Conservation (phyloP, 2,888 invertebrate genomes). For the Drosophila prostipennis region DNA sequence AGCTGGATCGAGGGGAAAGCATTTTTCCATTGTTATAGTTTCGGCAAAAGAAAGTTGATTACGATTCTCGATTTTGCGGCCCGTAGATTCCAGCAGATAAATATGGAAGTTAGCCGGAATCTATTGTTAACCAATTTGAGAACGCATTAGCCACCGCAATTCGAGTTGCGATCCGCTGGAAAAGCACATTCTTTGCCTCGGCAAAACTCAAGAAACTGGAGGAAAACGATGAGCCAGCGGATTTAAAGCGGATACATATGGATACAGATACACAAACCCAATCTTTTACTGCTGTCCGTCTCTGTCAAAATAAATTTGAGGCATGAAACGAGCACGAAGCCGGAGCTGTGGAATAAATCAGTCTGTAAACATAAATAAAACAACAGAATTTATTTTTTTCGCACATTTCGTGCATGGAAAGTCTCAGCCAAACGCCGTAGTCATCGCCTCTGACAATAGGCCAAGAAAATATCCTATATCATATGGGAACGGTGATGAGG, state of each 20-base stretch:
- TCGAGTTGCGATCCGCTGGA: constrained; percentile 3
- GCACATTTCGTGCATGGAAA: constrained; percentile 63
- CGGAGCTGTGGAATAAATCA: constrained; percentile 63
- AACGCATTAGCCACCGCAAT: constrained; percentile 27
- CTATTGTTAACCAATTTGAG: constrained; percentile 43
- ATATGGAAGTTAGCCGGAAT: constrained; percentile 30
- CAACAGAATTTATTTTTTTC: constrained; percentile 59
- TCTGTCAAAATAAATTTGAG: constrained; percentile 75
- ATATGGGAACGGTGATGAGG: neutral
- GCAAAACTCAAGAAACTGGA: constrained; percentile 3
- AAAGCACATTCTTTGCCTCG: constrained; percentile 13
- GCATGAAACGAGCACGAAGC: constrained; percentile 47
- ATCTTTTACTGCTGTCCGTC: constrained; percentile 52
- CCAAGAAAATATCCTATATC: constrained; percentile 38
- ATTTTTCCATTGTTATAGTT: constrained; percentile 61
- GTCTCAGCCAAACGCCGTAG: constrained; percentile 50
- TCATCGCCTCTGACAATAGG: constrained; percentile 28
- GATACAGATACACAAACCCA: constrained; percentile 20
- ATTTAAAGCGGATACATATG: too few species aligned
- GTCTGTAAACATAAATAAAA: constrained; percentile 76
- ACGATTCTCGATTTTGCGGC: constrained; percentile 23
- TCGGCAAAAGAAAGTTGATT: constrained; percentile 48
- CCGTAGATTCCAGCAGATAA: constrained; percentile 36
- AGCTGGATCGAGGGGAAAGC: constrained; percentile 61
- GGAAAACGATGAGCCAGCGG: neutral